These are phyloP conservation scores for Calameuta idolon DNA, from an alignment of 2,888 invertebrate genomes.

Conservation along the genomic window DNA sequence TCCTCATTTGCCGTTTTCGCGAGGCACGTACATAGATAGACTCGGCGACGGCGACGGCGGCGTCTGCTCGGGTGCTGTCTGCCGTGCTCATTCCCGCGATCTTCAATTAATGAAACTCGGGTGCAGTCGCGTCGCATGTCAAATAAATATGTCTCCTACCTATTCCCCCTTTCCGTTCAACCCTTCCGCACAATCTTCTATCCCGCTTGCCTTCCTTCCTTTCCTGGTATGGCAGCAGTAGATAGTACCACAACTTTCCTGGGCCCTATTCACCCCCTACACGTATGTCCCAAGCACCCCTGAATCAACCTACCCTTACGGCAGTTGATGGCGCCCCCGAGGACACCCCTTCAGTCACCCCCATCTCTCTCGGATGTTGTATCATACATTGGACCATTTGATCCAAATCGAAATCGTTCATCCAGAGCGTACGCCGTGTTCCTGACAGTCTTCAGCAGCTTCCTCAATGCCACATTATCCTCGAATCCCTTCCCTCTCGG, in stretches of 20 bases:
- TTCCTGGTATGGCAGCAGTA: not conserved
- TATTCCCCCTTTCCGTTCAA: conserved; percentile 33
- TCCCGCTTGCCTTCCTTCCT: conserved; percentile 21
- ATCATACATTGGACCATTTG: conserved; percentile 47
- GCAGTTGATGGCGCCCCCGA: conserved; percentile 9
- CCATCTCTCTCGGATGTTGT: conserved; percentile 24
- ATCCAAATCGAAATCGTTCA: conserved; percentile 50
- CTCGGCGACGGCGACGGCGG: conserved; percentile 2
- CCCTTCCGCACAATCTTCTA: conserved; percentile 31
- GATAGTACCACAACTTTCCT: not conserved
- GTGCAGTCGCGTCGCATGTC: conserved; percentile 67
- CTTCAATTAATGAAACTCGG: conserved; percentile 68
- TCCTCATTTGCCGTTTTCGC: conserved; percentile 62
- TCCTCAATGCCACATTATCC: conserved; percentile 11
- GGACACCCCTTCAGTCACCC: conserved; percentile 19
- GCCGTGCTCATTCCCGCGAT: conserved; percentile 65
- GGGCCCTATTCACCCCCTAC: not conserved
- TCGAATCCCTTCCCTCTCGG: conserved; percentile 23
- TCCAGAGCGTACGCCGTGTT: conserved; percentile 43
- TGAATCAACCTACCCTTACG: not conserved
- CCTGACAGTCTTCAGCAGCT: conserved; percentile 39
- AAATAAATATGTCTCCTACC: conserved; percentile 66
- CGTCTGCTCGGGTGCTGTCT: conserved; percentile 60
- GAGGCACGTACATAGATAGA: conserved; percentile 42
- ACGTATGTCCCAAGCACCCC: not conserved